phyloP scores from a whole-genome alignment of 1,140 invertebrate species.

The Meloidogyne exigua region DNA sequence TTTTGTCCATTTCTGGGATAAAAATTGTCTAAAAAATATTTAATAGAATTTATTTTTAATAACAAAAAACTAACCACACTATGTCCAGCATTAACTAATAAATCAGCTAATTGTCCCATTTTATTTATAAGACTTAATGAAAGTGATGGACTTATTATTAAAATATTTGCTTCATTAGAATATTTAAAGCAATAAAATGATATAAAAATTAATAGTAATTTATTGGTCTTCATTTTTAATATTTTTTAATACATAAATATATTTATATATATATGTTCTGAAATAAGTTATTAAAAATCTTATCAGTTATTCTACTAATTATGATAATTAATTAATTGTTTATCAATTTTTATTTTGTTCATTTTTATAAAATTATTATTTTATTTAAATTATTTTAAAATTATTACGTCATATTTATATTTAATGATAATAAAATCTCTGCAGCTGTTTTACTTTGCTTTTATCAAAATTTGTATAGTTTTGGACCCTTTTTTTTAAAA shows the following conservation, averaged over 20 bases:
- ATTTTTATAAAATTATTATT: too few relatives aligned
- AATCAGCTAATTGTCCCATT: conserved; percentile 42
- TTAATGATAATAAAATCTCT: too few relatives aligned
- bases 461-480: too few relatives aligned
- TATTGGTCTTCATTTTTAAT: background rate
- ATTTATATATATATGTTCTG: too few relatives aligned
- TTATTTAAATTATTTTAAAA: too few relatives aligned
- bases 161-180: conserved; percentile 33
- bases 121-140: conserved; percentile 37
- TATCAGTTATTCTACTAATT: too few relatives aligned
- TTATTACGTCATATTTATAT: too few relatives aligned
- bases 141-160: conserved; percentile 39
- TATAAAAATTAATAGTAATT: background rate
- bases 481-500: too few relatives aligned
- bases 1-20: conserved; percentile 39
- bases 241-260: background rate
- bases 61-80: conserved; percentile 26
- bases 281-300: too few relatives aligned
- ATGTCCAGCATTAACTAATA: conserved; percentile 34
- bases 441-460: too few relatives aligned
- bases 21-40: conserved; percentile 38
- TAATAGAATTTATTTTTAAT: background rate
- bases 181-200: background rate
- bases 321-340: too few relatives aligned
- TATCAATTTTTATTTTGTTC: too few relatives aligned